Percentiles rank a stretch among this genome's conserved stretches.
These are phyloP conservation scores for Hiodon tergisus DNA, from an alignment of 2,113 vertebrate genomes.

Conservation along the genomic window DNA sequence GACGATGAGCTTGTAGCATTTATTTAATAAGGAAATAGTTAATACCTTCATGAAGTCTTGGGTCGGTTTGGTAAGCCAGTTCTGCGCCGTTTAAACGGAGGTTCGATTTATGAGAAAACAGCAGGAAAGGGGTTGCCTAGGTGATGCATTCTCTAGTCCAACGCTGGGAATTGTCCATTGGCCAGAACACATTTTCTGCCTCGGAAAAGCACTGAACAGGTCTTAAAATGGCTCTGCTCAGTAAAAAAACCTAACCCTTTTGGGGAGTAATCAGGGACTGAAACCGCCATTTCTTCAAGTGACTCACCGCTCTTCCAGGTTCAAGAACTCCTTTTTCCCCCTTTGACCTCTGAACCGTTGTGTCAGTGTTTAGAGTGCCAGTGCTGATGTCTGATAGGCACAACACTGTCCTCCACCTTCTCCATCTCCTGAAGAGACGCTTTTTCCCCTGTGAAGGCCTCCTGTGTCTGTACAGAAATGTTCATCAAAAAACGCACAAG, in stretches of 20 bases:
- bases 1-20: too few species aligned
- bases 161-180: constrained; percentile 27
- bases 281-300: neutral
- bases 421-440: too few species aligned
- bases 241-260: neutral
- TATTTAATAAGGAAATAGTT: too few species aligned
- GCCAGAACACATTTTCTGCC: constrained; percentile 27
- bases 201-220: neutral
- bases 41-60: too few species aligned
- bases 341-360: too few species aligned
- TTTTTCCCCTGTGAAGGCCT: neutral
- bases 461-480: neutral
- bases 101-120: neutral
- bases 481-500: too few species aligned
- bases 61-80: too few species aligned
- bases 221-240: neutral
- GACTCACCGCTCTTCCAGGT: neutral
- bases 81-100: too few species aligned
- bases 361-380: too few species aligned
- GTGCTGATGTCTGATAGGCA: too few species aligned
- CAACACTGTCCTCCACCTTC: too few species aligned
- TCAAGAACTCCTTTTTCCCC: too few species aligned
- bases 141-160: constrained; percentile 46
- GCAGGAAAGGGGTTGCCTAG: constrained; percentile 40
- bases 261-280: neutral